Base-by-base conservation (phyloP, 2,113 vertebrate species). In the Xiphophorus maculatus region DNA sequence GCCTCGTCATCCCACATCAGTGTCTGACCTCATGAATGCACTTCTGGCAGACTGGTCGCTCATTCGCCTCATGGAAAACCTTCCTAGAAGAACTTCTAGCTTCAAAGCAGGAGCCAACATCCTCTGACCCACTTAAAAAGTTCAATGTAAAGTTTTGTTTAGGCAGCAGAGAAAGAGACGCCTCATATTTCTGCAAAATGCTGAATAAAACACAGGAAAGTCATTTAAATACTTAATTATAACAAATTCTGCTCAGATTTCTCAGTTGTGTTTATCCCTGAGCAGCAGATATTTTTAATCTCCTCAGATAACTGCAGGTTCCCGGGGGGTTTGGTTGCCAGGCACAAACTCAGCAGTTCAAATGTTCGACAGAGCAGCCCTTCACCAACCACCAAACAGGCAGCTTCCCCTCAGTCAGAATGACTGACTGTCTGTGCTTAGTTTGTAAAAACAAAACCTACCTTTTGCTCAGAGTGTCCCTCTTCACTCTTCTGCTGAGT, bases 391-490 rank as follows among this genome's bases (percentile, higher is more conserved):
- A 28, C 28, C 61, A 60, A 35, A 74, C 40, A 35, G 40, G 11
- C 51, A 75, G 22, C 44, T 29, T 44, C 15, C 54, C 29, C 11
- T 48, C 76, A 58, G 3, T 30, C 5, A 27, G 13, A 28, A 69
- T 1, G 44, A 37, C 83, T 84, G 54, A 78, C 64, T 79, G 40
- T 62, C 48, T 58, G 17, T 1, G 1, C 62, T 66, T 54, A 68
- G 62, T 65, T 63, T 63, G 2, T 65, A 42, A 35, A 79, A 62
- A 54, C 58, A 37, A 65, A 3, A 71, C 58, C 0, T 81, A 94
- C 93, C 91, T 92, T 94, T 0, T 77, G 88, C 40, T 92, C 87
- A 13, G 89, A 5, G 77, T 67, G 63, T 28, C 61, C 82, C n/a
- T 92, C 91, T 66, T 90, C 87, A 0, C 66, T 80, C 37, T 35